Conservation (phyloP, 2,797 vertebrate species). For the Chanos chanos region DNA sequence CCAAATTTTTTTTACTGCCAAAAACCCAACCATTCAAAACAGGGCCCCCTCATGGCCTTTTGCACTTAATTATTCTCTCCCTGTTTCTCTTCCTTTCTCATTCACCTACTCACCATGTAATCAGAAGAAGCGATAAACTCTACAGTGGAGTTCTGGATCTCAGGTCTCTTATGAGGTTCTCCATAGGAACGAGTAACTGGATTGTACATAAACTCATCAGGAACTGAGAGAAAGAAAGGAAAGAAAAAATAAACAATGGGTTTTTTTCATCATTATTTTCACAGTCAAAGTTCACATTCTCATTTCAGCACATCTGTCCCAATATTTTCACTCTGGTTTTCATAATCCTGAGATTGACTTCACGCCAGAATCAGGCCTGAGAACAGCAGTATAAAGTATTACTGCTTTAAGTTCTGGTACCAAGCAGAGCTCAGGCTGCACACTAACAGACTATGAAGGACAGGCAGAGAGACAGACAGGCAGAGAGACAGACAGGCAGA, state of each 20-base stretch:
- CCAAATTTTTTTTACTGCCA: too few relatives aligned
- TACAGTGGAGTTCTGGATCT: slow-evolving; percentile 94
- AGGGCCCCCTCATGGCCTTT: too few relatives aligned
- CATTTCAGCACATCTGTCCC: neutral
- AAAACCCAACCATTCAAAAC: too few relatives aligned
- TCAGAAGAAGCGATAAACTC: slow-evolving; percentile 98
- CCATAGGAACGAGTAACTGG: slow-evolving; percentile 92
- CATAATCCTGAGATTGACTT: too few relatives aligned
- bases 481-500: too few relatives aligned
- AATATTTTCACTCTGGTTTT: too few relatives aligned
- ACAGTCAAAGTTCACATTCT: too few relatives aligned
- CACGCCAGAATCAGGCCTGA: too few relatives aligned
- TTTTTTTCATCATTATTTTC: too few relatives aligned
- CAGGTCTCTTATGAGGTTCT: slow-evolving; percentile 93
- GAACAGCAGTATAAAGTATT: too few relatives aligned
- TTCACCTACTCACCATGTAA: slow-evolving; percentile 83
- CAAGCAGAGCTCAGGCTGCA: neutral
- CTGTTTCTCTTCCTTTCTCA: neutral
- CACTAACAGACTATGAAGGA: neutral
- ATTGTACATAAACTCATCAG: slow-evolving; percentile 99
- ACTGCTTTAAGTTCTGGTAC: neutral
- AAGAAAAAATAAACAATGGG: neutral
- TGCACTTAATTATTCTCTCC: too few relatives aligned
- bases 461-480: too few relatives aligned
- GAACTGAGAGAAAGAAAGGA: slow-evolving; percentile 69